These are phyloP conservation scores for Ciona savignyi DNA, from an alignment of 23 tunicate genomes.

Conservation along the genomic window DNA sequence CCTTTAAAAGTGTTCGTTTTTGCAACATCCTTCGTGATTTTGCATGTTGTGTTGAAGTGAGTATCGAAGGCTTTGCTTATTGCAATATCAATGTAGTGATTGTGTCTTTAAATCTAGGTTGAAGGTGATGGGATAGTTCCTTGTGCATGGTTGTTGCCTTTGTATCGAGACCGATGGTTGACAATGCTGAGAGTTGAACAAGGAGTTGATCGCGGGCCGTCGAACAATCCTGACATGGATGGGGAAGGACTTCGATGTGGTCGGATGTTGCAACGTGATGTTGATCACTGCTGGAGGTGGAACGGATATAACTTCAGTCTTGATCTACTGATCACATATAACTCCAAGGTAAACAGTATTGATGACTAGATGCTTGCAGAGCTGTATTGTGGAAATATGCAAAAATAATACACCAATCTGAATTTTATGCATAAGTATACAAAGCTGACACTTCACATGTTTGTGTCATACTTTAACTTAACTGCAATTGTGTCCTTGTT, in stretches of 20 bases:
- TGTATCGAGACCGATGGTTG: slow-evolving; percentile 84
- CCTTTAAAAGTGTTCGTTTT: slow-evolving; percentile 58
- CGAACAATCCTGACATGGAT: slow-evolving; percentile 11
- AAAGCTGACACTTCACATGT: no score
- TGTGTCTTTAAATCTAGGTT: slow-evolving; percentile 17
- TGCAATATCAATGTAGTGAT: not conserved
- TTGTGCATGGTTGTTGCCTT: slow-evolving; percentile 46
- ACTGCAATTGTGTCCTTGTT: no score
- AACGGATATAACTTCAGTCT: slow-evolving; percentile 95
- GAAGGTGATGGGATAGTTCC: slow-evolving; percentile 90
- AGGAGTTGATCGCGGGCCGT: slow-evolving; percentile 72
- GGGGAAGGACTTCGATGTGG: slow-evolving; percentile 74
- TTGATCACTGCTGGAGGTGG: slow-evolving; percentile 99
- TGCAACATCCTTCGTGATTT: slow-evolving; percentile 84
- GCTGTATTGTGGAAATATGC: no score
- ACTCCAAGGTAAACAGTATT: slow-evolving; percentile 27
- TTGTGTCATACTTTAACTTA: no score
- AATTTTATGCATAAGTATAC: no score
- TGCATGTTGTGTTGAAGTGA: slow-evolving; percentile 64
- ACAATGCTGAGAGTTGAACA: slow-evolving; percentile 91
- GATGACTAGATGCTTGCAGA: no score
- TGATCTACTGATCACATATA: slow-evolving; percentile 78
- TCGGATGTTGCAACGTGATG: slow-evolving; percentile 48
- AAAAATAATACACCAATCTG: no score
- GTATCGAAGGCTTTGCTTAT: not conserved